phyloP scores from a whole-genome alignment of 2,113 vertebrate species.

The Gymnobelideus leadbeateri region DNA sequence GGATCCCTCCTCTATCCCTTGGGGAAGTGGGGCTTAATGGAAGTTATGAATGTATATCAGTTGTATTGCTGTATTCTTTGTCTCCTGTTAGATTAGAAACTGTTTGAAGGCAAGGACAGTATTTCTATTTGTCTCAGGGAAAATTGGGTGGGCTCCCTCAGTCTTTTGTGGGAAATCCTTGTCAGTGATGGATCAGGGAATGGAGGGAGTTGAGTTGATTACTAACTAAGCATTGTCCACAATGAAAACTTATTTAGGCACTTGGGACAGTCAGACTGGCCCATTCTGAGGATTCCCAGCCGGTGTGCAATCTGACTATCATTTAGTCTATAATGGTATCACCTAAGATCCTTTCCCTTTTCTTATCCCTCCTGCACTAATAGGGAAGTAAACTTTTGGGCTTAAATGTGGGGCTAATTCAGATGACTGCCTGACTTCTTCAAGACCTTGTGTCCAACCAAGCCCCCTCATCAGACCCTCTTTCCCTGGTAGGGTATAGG shows the following conservation, averaged over 20 bases:
- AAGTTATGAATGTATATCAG: not conserved
- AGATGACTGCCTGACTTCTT: not conserved
- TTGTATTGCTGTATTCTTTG: not conserved
- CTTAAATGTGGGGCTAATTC: not conserved
- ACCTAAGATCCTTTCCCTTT: not conserved
- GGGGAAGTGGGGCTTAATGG: constrained; percentile 11
- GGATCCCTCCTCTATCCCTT: not conserved
- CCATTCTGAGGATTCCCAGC: constrained; percentile 10
- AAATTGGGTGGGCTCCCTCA: constrained; percentile 7
- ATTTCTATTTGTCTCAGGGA: constrained; percentile 41
- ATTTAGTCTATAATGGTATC: not conserved
- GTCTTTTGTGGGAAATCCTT: not conserved
- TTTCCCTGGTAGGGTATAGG: not conserved
- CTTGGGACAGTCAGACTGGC: not conserved
- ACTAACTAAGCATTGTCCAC: not conserved
- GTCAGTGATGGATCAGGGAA: not conserved
- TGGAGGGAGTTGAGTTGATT: not conserved
- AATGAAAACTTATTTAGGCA: constrained; percentile 28
- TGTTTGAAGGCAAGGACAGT: not conserved
- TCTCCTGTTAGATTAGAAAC: constrained; percentile 26
- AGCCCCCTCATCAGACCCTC: not conserved
- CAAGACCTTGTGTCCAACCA: not conserved
- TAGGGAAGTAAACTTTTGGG: not conserved
- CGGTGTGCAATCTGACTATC: not conserved
- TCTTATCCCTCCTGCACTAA: not conserved